Percentiles rank a stretch among this genome's conserved stretches.
These are phyloP conservation scores for Mylabris sibirica DNA, from an alignment of 2,888 invertebrate genomes.

Conservation along the genomic window DNA sequence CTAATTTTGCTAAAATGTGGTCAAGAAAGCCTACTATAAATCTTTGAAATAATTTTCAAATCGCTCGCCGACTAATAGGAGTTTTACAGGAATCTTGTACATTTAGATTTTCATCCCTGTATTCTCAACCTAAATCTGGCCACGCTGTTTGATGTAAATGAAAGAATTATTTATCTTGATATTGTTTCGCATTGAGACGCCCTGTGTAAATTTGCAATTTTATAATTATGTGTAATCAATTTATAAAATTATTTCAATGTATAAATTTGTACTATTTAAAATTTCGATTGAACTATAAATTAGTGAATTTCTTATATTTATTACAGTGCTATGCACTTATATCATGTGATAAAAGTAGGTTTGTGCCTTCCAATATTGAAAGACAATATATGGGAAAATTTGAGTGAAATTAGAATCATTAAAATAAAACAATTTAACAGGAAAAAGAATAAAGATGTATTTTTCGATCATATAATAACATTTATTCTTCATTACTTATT, in stretches of 20 bases:
- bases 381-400: slow-evolving; percentile 32
- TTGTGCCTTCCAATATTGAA: slow-evolving; percentile 44
- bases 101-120: no score
- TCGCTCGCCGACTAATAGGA: no score
- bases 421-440: slow-evolving; percentile 10
- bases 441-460: slow-evolving; percentile 9
- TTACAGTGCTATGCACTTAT: slow-evolving; percentile 40
- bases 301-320: slow-evolving; percentile 21
- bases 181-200: no score
- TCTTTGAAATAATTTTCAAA: no score
- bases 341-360: slow-evolving; percentile 46
- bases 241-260: not conserved
- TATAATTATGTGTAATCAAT: no score
- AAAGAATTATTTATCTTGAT: no score
- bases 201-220: no score
- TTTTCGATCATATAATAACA: slow-evolving; percentile 15
- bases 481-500: slow-evolving; percentile 14
- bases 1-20: no score
- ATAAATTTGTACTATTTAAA: not conserved
- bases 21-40: no score
- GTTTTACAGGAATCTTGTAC: no score
- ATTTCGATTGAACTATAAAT: not conserved
- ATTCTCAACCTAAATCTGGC: no score
- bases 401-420: slow-evolving; percentile 27
- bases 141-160: no score